Evolutionary conservation across 2,888 invertebrate genomes (phyloP).

Genomic region (Dendrolimus houi): DNA sequence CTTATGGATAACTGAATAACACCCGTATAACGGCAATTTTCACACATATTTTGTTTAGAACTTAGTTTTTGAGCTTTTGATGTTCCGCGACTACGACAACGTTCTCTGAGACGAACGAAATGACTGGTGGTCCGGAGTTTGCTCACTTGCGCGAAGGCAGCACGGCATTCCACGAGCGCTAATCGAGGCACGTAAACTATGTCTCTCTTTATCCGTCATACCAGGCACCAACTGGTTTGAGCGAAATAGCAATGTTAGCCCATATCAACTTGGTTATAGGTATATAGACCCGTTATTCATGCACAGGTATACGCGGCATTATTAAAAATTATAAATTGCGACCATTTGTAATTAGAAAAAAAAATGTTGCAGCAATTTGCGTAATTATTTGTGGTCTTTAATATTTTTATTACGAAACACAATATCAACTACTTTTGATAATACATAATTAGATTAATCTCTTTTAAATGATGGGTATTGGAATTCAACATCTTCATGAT

Average conservation of each 20-base stretch:
- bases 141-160: constrained; percentile 58
- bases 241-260: constrained; percentile 22
- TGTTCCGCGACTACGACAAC: constrained; percentile 37
- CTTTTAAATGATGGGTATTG: too few relatives aligned
- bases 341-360: constrained; percentile 32
- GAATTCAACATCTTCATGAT: too few relatives aligned
- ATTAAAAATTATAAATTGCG: constrained; percentile 33
- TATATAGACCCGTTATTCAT: constrained; percentile 67
- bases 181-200: constrained; percentile 44
- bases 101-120: constrained; percentile 51
- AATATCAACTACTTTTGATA: constrained; percentile 8
- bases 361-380: constrained; percentile 14
- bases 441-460: neutral
- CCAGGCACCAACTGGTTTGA: constrained; percentile 13
- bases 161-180: constrained; percentile 66
- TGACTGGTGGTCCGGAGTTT: constrained; percentile 47
- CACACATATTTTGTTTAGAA: constrained; percentile 65
- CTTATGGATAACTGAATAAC: constrained; percentile 46
- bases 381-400: neutral
- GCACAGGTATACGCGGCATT: constrained; percentile 52
- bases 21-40: constrained; percentile 51
- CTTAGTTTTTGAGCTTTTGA: constrained; percentile 23
- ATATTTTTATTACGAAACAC: constrained; percentile 5
- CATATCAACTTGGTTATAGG: constrained; percentile 35
- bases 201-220: constrained; percentile 37